phyloP scores from a whole-genome alignment of 1,140 invertebrate species.

The Centruroides vittatus region DNA sequence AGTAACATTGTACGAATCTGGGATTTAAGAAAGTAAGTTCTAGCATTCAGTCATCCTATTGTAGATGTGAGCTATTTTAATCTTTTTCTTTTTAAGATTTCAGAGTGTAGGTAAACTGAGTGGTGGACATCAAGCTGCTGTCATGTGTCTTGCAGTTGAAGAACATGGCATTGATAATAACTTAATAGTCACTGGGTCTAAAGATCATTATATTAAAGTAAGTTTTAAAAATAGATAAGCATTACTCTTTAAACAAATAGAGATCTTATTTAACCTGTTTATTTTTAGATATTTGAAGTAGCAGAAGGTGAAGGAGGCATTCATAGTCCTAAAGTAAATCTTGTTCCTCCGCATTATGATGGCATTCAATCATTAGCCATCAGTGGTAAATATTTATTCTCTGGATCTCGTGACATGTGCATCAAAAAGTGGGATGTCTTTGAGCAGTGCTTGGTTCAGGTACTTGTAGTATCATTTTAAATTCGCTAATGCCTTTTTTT shows the following conservation, averaged over 20 bases:
- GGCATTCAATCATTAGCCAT: constrained; percentile 66
- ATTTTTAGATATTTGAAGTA: constrained; percentile 44
- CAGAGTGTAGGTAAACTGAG: constrained; percentile 54
- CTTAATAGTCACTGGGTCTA: constrained; percentile 65
- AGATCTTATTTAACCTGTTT: neutral
- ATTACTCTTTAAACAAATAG: too few species aligned
- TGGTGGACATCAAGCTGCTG: constrained; percentile 67
- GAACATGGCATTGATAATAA: constrained; percentile 38
- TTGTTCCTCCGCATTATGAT: constrained; percentile 82
- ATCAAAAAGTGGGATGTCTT: constrained; percentile 73
- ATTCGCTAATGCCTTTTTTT: too few species aligned
- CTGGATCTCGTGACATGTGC: constrained; percentile 70
- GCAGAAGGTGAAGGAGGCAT: constrained; percentile 38
- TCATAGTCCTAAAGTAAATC: constrained; percentile 46
- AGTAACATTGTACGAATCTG: constrained; percentile 66
- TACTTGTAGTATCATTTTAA: neutral
- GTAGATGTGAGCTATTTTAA: too few species aligned
- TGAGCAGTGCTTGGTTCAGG: neutral
- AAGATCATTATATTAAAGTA: constrained; percentile 68
- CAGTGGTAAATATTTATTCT: constrained; percentile 50
- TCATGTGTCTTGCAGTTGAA: constrained; percentile 64
- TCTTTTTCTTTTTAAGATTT: constrained; percentile 32
- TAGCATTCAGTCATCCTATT: too few species aligned
- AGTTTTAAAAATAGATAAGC: neutral
- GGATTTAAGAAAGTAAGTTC: constrained; percentile 58